Evolutionary conservation across 2,113 vertebrate species (phyloP), one percentile per base, ranked within the genome.

Genomic region (Chionodraco myersi): DNA sequence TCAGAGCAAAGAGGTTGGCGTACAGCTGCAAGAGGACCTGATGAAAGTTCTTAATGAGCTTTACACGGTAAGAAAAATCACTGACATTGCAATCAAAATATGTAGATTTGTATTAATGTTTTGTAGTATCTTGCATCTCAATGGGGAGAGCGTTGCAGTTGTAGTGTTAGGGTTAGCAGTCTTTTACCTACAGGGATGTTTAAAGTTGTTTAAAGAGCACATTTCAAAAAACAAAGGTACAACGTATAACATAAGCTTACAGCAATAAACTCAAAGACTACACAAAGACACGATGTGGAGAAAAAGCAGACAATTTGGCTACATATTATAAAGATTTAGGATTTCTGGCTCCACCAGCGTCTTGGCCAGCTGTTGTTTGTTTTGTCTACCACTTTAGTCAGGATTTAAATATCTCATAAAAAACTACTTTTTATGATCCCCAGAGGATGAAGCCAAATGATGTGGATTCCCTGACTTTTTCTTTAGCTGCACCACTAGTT

Each of bases 11-110:
- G 98, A 99, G 93, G 96, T 99, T 9, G 97, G 98, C 9, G 90
- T 97, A 64, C 97, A 99, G 93, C 96, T 99, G 82, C 98, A 99
- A 85, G 98, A 99, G 82, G 98, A 99, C 88, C 86, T 99, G 94
- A 96, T 99, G 96, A 99, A 99, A 92, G 97, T 99, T 85, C 90
- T 99, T 85, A 99, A 98, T 71, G 98, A 99, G 70, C 97, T 99
- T 64, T 98, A 98, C 90, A 96, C 97, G 94, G 98, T 99, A 96
- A 98, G 92, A 44, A 36, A 65, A 58, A 58, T 30, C 41, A 2
- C 67, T 44, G 34, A 60, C 36, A 41, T 36, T 23, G 53, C 45
- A 53, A 34, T 77, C n/a, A 41, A 18, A 58, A 34, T 13, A 13
- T 47, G 12, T 44, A 2, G 51, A 48, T 68, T 10, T 36, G 11